phyloP scores from a whole-genome alignment of 2,888 invertebrate species.

The Cephus pygmeus region DNA sequence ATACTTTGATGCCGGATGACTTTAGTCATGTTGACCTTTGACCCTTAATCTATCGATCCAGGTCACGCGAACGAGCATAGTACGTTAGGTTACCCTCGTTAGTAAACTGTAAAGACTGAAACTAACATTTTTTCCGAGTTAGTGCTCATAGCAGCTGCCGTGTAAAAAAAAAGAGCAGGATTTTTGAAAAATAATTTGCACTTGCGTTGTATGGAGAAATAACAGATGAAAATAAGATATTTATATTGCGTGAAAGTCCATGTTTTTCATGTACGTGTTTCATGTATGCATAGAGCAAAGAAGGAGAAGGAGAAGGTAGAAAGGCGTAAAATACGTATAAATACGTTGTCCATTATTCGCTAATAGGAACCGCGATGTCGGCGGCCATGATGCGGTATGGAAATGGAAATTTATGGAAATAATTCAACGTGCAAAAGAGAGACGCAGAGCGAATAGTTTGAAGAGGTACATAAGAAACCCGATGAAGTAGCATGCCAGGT shows the following conservation, averaged over 20 bases:
- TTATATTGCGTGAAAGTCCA: slow-evolving; percentile 8
- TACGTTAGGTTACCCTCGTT: neutral
- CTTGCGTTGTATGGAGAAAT: neutral
- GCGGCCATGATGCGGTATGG: slow-evolving; percentile 33
- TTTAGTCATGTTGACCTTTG: neutral
- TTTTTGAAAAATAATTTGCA: neutral
- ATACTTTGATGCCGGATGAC: neutral
- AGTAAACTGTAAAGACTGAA: neutral
- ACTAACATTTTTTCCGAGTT: neutral
- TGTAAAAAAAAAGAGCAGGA: neutral
- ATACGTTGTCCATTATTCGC: slow-evolving; percentile 19
- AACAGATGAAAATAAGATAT: slow-evolving; percentile 14
- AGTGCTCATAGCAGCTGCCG: neutral
- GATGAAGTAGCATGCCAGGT: neutral
- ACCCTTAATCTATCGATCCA: neutral
- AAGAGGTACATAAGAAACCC: neutral
- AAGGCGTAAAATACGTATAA: slow-evolving; percentile 2
- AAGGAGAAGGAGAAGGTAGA: neutral
- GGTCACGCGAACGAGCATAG: neutral
- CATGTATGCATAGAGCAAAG: neutral
- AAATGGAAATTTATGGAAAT: slow-evolving; percentile 59
- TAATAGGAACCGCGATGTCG: slow-evolving; percentile 16
- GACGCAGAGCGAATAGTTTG: neutral
- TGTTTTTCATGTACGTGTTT: slow-evolving; percentile 14
- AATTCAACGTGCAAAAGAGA: neutral